Conservation (phyloP, 1,140 invertebrate species). For the Parapsyche elsis region DNA sequence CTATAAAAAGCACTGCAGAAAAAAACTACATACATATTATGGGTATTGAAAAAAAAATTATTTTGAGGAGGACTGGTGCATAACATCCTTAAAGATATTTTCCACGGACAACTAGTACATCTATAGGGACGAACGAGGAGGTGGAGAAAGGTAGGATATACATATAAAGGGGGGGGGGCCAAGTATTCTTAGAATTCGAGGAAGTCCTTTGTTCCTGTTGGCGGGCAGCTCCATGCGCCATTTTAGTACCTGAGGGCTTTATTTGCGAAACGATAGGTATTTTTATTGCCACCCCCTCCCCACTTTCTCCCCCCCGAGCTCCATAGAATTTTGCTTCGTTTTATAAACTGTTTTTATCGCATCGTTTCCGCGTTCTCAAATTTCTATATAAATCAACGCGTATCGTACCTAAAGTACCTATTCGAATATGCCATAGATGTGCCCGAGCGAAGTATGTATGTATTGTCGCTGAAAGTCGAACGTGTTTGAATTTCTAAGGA, state of each 20-base stretch:
- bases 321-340: background rate
- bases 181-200: conserved; percentile 41
- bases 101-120: background rate
- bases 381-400: background rate
- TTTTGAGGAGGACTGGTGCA: background rate
- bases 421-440: background rate
- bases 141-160: background rate
- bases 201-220: conserved; percentile 37
- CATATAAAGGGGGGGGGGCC: background rate
- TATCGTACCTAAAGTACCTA: background rate
- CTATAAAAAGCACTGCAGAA: no score
- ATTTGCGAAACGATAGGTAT: conserved; percentile 38
- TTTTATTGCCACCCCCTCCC: conserved; percentile 12
- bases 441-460: background rate
- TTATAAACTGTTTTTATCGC: background rate
- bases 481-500: background rate
- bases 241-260: conserved; percentile 29
- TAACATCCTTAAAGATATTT: background rate
- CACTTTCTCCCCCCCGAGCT: background rate
- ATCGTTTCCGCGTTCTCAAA: background rate
- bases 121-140: background rate
- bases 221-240: background rate
- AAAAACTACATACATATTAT: background rate
- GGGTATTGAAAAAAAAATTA: background rate
- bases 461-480: background rate